Percentiles rank a stretch among this genome's conserved stretches.
Evolutionary conservation across 2,888 invertebrate species (phyloP).

Genomic region (Antheraea assamensis): DNA sequence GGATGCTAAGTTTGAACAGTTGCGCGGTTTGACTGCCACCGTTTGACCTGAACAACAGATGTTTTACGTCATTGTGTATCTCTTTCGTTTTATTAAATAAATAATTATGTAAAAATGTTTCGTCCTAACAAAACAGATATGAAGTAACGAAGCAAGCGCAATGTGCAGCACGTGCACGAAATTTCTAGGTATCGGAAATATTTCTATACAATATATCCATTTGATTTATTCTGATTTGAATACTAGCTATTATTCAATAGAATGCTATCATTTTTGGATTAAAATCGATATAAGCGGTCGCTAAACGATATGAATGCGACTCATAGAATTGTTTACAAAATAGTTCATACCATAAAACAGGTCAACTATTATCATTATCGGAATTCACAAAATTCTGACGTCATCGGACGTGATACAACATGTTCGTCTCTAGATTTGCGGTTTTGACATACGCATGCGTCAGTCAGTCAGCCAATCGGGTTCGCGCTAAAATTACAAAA

Average conservation of each 20-base stretch:
- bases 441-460: constrained; percentile 1
- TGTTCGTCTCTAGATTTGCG: not conserved
- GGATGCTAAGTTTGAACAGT: constrained; percentile 53
- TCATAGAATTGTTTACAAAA: not conserved
- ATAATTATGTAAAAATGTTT: constrained; percentile 31
- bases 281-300: no score
- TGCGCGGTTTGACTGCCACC: constrained; percentile 47
- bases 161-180: not conserved
- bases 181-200: not conserved
- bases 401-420: constrained; percentile 1
- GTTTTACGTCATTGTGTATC: constrained; percentile 44
- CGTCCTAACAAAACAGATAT: constrained; percentile 19
- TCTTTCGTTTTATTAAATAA: constrained; percentile 41
- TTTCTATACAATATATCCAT: not conserved
- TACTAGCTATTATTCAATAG: not conserved
- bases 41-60: constrained; percentile 51
- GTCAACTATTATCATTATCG: not conserved
- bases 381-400: constrained; percentile 4
- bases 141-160: constrained; percentile 1
- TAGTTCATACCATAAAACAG: not conserved
- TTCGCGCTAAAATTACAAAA: constrained; percentile 1
- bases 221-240: not conserved
- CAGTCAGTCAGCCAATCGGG: constrained; percentile 7
- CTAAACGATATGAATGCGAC: no score
- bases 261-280: no score